Base-by-base conservation (phyloP, 2,888 invertebrate genomes). In the Strigamia transsilvanica region DNA sequence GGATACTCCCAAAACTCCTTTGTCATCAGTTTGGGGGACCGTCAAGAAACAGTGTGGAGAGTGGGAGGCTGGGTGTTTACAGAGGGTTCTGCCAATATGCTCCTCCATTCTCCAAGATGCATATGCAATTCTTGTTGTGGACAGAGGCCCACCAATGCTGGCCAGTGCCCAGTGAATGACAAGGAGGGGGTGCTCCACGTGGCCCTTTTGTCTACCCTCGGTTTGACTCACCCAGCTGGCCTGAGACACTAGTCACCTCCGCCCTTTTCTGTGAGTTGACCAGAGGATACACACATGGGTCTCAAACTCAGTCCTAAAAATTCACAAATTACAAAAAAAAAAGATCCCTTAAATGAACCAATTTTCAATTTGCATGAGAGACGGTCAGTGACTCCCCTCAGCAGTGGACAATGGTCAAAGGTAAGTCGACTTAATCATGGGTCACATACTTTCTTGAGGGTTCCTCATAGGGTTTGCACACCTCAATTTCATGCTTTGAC, bases 81-180 rank as follows among this genome's bases (percentile, higher is more conserved):
- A 51, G 7, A 27, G 80, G 80, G 32, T 41, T 13, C 41, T 38
- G 23, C 23, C 6, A 18, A 51, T 23, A 23, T 15, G 46, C 41
- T 13, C 80, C 15, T 13, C 61, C 61, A 27, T 73, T 27, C 73
- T 42, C 42, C 80, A 80, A 80, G 80, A 80, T 80, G 80, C 80
- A 80, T 80, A 80, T 80, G 80, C 80, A 80, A 51, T 73, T 80
- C 80, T 80, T 80, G 80, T 80, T 80, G 80, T 80, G 80, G 46
- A 80, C 46, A 51, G 80, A 32, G 80, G 80, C 41, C 32, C 56
- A 42, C 51, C 42, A 80, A 80, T 46, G 32, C 80, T 42, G 32
- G 32, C 51, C 42, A 80, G 46, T 46, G 32, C 80, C 32, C 51
- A 32, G 32, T 51, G 56, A 80, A 80, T 80, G 80, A 80, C 80